Conservation (phyloP, 2,888 invertebrate species). For the Carabus problematicus region DNA sequence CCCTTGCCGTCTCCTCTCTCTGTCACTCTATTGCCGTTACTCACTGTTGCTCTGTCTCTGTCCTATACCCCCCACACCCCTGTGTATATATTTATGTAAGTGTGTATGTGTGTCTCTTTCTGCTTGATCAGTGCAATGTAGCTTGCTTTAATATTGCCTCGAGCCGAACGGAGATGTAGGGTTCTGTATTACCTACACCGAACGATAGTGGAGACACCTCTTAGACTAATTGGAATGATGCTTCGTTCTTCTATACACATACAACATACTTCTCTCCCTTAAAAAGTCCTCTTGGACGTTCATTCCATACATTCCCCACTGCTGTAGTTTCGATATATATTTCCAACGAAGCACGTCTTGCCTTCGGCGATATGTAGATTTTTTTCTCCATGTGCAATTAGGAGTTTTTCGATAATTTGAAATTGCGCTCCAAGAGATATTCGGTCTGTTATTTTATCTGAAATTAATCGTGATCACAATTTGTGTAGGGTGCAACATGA, state of each 20-base stretch:
- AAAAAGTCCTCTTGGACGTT: not conserved
- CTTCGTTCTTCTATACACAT: slow-evolving; percentile 38
- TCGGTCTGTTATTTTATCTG: too few relatives aligned
- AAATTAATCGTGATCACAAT: too few relatives aligned
- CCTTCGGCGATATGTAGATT: not conserved
- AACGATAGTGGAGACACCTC: slow-evolving; percentile 53
- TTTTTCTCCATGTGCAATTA: not conserved
- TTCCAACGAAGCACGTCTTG: not conserved
- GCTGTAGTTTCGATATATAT: not conserved
- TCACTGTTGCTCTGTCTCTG: too few relatives aligned
- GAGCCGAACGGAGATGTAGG: slow-evolving; percentile 15
- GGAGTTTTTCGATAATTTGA: not conserved
- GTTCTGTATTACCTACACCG: slow-evolving; percentile 34
- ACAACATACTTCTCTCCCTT: not conserved
- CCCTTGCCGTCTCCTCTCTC: slow-evolving; percentile 3
- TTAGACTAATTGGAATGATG: slow-evolving; percentile 57
- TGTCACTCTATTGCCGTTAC: not conserved
- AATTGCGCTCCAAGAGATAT: too few relatives aligned
- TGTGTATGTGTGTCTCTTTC: slow-evolving; percentile 24
- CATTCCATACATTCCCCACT: slow-evolving; percentile 2
- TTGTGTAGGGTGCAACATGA: too few relatives aligned
- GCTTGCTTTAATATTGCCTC: slow-evolving; percentile 30
- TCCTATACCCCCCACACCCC: too few relatives aligned
- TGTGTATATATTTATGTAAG: too few relatives aligned
- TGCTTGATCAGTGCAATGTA: slow-evolving; percentile 32